phyloP scores from a whole-genome alignment of 2,888 invertebrate species.

The Apocheima hispidaria region DNA sequence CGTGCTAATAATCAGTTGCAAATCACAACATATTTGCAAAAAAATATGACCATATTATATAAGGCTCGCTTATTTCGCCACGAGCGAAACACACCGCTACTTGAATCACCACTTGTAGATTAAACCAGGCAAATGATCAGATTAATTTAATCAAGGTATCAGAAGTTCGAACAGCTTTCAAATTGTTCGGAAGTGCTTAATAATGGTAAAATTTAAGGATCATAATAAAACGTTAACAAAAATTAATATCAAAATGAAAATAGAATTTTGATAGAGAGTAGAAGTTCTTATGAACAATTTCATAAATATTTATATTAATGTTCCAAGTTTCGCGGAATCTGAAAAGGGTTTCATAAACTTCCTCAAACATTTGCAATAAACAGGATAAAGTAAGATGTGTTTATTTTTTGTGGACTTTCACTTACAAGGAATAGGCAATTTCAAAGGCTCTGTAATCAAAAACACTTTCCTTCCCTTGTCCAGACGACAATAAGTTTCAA shows the following conservation, averaged over 20 bases:
- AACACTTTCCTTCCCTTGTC: not conserved
- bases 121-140: too few species aligned
- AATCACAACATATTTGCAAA: too few species aligned
- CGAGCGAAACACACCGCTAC: too few species aligned
- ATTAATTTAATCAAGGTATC: not conserved
- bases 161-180: not conserved
- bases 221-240: not conserved
- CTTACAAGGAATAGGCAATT: slow-evolving; percentile 13
- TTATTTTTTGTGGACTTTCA: slow-evolving; percentile 22
- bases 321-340: slow-evolving; percentile 16
- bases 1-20: too few species aligned
- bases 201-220: not conserved
- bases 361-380: slow-evolving; percentile 31
- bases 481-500: not conserved
- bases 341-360: slow-evolving; percentile 24
- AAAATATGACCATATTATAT: too few species aligned
- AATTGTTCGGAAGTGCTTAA: not conserved
- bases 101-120: too few species aligned
- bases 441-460: slow-evolving; percentile 1
- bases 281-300: slow-evolving; percentile 24
- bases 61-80: too few species aligned
- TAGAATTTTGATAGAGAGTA: slow-evolving; percentile 6
- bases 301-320: slow-evolving; percentile 26
- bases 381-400: slow-evolving; percentile 14
- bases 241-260: slow-evolving; percentile 10